phyloP scores from a whole-genome alignment of 2,888 invertebrate species.

The Clitarchus hookeri region DNA sequence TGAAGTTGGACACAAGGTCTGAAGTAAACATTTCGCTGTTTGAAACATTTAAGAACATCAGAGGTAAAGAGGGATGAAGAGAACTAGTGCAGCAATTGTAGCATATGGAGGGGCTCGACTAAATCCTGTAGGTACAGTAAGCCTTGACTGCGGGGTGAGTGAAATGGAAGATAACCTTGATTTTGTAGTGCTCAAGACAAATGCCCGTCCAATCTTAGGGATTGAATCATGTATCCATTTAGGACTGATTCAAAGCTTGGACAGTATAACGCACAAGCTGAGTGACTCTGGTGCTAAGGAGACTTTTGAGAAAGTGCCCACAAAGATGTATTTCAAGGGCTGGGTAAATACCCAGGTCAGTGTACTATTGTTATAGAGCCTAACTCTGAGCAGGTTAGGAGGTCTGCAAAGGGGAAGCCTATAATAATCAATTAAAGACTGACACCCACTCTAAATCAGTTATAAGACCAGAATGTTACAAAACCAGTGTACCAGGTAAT shows the following conservation, averaged over 20 bases:
- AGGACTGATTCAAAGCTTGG: neutral
- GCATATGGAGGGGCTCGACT: neutral
- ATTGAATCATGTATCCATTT: neutral
- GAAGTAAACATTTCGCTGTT: too few relatives aligned
- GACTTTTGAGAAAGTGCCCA: neutral
- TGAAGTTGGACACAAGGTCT: neutral
- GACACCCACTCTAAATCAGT: neutral
- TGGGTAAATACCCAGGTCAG: neutral
- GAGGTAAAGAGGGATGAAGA: neutral
- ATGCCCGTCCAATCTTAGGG: neutral
- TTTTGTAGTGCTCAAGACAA: neutral
- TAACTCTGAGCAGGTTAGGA: neutral
- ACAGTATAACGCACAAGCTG: neutral
- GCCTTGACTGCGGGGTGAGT: neutral
- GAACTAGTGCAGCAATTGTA: constrained; percentile 1
- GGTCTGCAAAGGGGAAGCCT: neutral
- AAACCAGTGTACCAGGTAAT: neutral
- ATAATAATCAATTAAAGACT: neutral
- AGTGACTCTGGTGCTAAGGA: neutral
- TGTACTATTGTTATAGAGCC: neutral
- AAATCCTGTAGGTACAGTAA: neutral
- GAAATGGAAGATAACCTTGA: neutral
- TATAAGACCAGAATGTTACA: neutral
- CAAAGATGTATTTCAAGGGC: neutral
- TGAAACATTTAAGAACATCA: neutral